A percentile compares a stretch with the other conserved stretches of the same genome.
These are phyloP conservation scores for Rhingia campestris DNA, from an alignment of 2,888 invertebrate species.

Conservation along the genomic window DNA sequence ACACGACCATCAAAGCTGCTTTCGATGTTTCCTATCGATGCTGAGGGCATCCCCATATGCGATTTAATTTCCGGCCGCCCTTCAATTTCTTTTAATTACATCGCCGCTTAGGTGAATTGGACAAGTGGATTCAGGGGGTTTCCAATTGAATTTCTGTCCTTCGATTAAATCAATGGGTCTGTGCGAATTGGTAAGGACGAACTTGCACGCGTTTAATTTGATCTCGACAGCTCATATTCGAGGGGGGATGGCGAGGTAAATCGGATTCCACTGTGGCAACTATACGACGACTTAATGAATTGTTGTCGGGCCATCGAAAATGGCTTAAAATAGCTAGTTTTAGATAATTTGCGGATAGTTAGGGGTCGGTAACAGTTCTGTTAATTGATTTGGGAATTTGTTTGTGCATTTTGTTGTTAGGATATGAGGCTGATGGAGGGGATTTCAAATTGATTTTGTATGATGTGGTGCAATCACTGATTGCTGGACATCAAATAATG, in stretches of 20 bases:
- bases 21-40: background rate
- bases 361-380: background rate
- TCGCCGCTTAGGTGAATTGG: background rate
- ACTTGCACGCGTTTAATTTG: background rate
- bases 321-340: slow-evolving; percentile 2
- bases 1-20: slow-evolving; percentile 3
- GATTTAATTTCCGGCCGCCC: slow-evolving; percentile 9
- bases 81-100: slow-evolving; percentile 28
- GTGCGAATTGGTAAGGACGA: background rate
- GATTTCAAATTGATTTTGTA: no score
- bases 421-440: no score
- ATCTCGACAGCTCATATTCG: background rate
- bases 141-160: slow-evolving; percentile 19
- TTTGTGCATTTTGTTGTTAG: background rate
- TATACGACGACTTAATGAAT: slow-evolving; percentile 30
- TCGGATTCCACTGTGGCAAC: background rate
- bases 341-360: slow-evolving; percentile 8
- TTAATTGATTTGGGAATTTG: background rate
- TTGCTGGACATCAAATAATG: no score
- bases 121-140: background rate
- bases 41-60: background rate
- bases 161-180: slow-evolving; percentile 12
- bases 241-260: no score
- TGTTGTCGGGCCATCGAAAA: slow-evolving; percentile 18
- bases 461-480: no score